Conservation (phyloP, 2,113 vertebrate genomes). For the Mastomys natalensis region DNA sequence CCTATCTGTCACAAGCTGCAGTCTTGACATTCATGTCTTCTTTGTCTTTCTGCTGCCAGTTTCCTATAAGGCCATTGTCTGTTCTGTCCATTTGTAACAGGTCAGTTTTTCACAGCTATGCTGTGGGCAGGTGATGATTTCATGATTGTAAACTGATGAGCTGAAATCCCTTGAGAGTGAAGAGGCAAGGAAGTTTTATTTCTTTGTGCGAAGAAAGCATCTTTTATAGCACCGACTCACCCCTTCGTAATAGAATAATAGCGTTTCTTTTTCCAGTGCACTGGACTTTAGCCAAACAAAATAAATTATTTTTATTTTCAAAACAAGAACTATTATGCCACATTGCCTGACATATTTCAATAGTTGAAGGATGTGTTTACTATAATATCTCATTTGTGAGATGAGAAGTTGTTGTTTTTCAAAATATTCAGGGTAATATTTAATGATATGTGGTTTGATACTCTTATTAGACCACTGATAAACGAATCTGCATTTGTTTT, state of each 20-base stretch:
- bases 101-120: slow-evolving; percentile 45
- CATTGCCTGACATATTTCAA: neutral
- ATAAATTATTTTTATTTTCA: slow-evolving; percentile 26
- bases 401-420: slow-evolving; percentile 11
- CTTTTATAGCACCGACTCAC: neutral
- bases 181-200: slow-evolving; percentile 48
- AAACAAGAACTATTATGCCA: neutral
- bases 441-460: neutral
- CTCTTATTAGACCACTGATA: neutral
- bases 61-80: neutral
- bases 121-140: slow-evolving; percentile 1
- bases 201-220: slow-evolving; percentile 48
- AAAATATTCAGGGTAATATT: slow-evolving; percentile 42
- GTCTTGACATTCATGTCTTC: slow-evolving; percentile 27
- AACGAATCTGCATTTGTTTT: slow-evolving; percentile 28
- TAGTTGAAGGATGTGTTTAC: neutral
- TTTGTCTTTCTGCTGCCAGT: neutral
- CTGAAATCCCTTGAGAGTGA: slow-evolving; percentile 41
- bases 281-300: neutral
- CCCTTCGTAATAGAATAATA: neutral
- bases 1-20: neutral
- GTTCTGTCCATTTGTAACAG: neutral
- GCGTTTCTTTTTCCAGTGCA: neutral
- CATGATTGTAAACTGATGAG: slow-evolving; percentile 24
- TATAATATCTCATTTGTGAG: neutral